These are phyloP conservation scores for Eilema depressum DNA, from an alignment of 2,888 invertebrate species.

Conservation along the genomic window DNA sequence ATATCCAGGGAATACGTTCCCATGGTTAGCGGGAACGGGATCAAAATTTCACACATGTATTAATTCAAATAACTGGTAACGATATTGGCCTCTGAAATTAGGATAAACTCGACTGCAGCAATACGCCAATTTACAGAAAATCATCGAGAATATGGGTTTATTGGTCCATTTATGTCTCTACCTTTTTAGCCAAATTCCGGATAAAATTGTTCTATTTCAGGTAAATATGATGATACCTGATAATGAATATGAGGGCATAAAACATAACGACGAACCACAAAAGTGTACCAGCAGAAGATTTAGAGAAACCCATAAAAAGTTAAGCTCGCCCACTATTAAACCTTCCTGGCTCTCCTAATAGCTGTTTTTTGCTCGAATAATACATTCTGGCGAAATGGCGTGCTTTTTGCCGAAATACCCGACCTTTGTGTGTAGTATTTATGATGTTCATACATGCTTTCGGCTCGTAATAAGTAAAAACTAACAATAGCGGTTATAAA, in stretches of 20 bases:
- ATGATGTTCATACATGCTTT: conserved; percentile 60
- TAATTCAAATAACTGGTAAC: not conserved
- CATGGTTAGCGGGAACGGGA: too few relatives aligned
- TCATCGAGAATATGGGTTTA: not conserved
- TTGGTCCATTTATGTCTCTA: not conserved
- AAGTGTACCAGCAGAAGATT: conserved; percentile 47
- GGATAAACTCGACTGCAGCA: not conserved
- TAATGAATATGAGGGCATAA: not conserved
- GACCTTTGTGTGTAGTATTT: conserved; percentile 64
- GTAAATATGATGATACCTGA: not conserved
- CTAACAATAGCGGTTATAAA: conserved; percentile 50
- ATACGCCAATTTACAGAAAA: not conserved
- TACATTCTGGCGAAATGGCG: conserved; percentile 57
- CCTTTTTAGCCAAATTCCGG: not conserved
- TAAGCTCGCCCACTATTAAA: conserved; percentile 41
- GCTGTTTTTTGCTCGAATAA: conserved; percentile 62
- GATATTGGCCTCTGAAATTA: not conserved
- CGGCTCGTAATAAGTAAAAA: conserved; percentile 58
- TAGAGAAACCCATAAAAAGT: conserved; percentile 42
- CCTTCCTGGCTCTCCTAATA: conserved; percentile 62
- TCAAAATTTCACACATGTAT: too few relatives aligned
- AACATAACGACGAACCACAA: conserved; percentile 26
- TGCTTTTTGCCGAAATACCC: conserved; percentile 60
- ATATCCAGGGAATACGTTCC: too few relatives aligned
- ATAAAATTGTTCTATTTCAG: not conserved